Conservation (phyloP, 2,797 vertebrate genomes). For the Coregonus suidteri region DNA sequence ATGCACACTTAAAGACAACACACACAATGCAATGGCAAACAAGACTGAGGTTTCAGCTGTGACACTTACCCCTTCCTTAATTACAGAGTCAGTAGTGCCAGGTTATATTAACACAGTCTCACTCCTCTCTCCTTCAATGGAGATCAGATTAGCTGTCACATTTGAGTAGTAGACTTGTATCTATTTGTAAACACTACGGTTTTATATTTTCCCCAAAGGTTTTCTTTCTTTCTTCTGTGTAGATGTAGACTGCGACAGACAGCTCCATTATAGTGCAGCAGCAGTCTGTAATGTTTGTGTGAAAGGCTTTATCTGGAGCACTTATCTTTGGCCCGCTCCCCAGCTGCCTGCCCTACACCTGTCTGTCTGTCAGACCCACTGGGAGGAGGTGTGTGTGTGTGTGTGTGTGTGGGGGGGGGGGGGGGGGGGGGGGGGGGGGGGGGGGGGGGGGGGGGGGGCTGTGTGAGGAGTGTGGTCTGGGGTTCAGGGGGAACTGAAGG, state of each 20-base stretch:
- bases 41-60: neutral
- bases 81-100: neutral
- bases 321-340: conserved; percentile 64
- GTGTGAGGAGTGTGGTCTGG: conserved; percentile 31
- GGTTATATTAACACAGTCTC: neutral
- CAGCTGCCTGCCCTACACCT: conserved; percentile 70
- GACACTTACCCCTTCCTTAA: neutral
- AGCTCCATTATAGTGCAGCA: conserved; percentile 31
- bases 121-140: neutral
- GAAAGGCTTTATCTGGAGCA: conserved; percentile 66
- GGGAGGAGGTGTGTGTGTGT: no score
- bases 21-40: neutral
- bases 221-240: no score
- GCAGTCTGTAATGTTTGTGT: conserved; percentile 16
- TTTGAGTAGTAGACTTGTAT: neutral
- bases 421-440: no score
- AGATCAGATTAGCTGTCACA: neutral
- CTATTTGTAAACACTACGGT: no score
- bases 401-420: no score
- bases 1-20: neutral
- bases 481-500: conserved; percentile 43
- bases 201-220: no score
- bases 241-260: neutral
- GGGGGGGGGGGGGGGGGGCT: no score
- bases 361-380: conserved; percentile 42